phyloP scores from a whole-genome alignment of 2,888 invertebrate genomes.

The Pemphredon lugubris region DNA sequence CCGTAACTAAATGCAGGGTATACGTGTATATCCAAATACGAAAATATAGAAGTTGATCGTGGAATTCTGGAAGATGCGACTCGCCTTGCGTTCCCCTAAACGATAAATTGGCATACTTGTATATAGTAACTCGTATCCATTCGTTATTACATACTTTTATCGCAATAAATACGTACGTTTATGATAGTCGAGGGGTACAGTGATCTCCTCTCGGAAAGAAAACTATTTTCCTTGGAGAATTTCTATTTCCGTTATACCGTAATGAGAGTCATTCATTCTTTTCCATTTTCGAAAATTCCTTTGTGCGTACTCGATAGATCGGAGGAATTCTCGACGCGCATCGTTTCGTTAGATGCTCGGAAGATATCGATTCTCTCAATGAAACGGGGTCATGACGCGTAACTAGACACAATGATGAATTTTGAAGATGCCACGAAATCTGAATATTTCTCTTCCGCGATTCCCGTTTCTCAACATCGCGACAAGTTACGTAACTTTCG shows the following conservation, averaged over 20 bases:
- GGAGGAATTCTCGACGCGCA: background rate
- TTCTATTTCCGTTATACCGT: conserved; percentile 24
- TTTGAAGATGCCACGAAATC: too few species aligned
- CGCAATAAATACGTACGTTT: conserved; percentile 20
- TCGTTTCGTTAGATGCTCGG: conserved; percentile 7
- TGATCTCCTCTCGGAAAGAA: conserved; percentile 5
- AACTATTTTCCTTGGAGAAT: background rate
- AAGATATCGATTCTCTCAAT: conserved; percentile 1
- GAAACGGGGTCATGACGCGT: conserved; percentile 14
- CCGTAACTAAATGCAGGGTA: background rate
- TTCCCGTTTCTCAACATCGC: too few species aligned
- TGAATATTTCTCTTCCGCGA: too few species aligned
- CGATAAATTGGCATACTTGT: conserved; percentile 6
- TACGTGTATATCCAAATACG: conserved; percentile 17
- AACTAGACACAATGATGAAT: too few species aligned
- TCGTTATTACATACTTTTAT: conserved; percentile 1
- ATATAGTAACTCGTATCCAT: conserved; percentile 4
- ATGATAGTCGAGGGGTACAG: conserved; percentile 6
- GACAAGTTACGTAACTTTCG: conserved; percentile 24
- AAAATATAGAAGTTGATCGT: conserved; percentile 7
- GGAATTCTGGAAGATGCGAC: conserved; percentile 29
- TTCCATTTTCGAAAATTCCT: conserved; percentile 25
- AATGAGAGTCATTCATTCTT: conserved; percentile 21
- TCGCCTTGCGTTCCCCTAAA: conserved; percentile 15
- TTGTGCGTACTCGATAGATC: conserved; percentile 34